Evolutionary conservation across 2,113 vertebrate genomes (phyloP), one percentile per base, ranked within the genome.

Genomic region (Petromus typicus): DNA sequence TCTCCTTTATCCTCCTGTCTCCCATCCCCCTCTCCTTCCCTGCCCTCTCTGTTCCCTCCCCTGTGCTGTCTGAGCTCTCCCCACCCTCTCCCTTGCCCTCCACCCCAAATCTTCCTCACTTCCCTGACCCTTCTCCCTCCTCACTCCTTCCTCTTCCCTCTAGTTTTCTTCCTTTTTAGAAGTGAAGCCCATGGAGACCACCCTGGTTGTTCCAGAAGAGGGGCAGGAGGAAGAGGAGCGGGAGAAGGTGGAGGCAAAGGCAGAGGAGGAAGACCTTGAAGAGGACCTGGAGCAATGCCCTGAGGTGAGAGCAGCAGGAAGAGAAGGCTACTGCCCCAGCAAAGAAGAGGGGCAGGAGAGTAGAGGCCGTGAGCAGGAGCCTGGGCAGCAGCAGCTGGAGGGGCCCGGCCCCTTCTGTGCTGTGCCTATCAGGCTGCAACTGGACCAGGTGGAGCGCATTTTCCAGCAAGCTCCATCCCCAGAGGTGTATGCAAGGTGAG

Each of bases 401-500:
- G 27, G 75, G 14, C 54, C 25, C 5, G 11, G 20, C 14, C 16
- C 96, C 7, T 97, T 97, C 90, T 97, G 97, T 54, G 98, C 97
- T 87, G 97, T 96, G 5, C 98, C 98, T 94, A 97, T 94, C 92
- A 96, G 91, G 48, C 71, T 97, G 69, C 98, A 98, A 69, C 97
- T 98, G 93, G 97, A 98, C 90, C 98, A 98, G 76, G 94, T 98
- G 93, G 98, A 98, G 94, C 95, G 96, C 25, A 95, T 98, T 37
- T 98, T 98, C 96, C 95, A 96, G 79, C 97, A 98, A 86, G 97
- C 97, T 0, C 98, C 98, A 45, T 98, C 98, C 93, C 98, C 98
- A 66, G 98, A 98, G 92, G 97, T 98, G 32, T 98, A 98, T 93
- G 95, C 97, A 95, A 97, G 98, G 98, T 98, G 96, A 93, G 83